Conservation (phyloP, 2,113 vertebrate genomes). For the Urocitellus parryii region DNA sequence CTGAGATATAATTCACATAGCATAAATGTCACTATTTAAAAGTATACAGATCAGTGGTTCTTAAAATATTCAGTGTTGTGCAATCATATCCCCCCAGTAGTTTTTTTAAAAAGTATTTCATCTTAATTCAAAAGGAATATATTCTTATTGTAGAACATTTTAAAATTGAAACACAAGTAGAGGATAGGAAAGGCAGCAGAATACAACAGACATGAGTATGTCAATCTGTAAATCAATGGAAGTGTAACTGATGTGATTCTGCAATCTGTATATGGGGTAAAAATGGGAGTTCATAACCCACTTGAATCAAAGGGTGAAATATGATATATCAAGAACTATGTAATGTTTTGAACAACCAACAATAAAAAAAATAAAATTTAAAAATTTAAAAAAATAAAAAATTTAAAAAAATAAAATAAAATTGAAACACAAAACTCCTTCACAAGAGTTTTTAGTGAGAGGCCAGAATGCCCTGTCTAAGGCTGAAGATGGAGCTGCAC, state of each 20-base stretch:
- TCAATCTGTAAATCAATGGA: too few relatives aligned
- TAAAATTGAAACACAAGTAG: background rate
- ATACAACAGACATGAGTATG: too few relatives aligned
- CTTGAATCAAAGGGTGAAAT: too few relatives aligned
- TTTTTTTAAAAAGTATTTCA: background rate
- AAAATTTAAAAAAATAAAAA: too few relatives aligned
- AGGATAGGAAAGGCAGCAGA: too few relatives aligned
- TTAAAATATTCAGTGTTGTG: background rate
- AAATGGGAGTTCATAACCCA: too few relatives aligned
- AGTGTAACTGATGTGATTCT: too few relatives aligned
- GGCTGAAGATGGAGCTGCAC: fast-evolving
- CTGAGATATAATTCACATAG: background rate
- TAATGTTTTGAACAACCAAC: too few relatives aligned
- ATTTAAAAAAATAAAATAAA: too few relatives aligned
- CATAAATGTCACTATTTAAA: background rate
- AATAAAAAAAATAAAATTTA: too few relatives aligned
- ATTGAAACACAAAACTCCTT: background rate
- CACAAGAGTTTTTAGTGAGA: background rate
- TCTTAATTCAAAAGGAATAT: background rate
- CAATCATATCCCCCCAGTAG: background rate
- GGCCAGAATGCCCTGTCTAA: background rate
- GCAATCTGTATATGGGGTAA: too few relatives aligned
- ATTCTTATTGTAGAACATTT: background rate
- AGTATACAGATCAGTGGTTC: background rate
- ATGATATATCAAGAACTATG: too few relatives aligned